Evolutionary conservation across 2,113 vertebrate species (phyloP).

Genomic region (Genyomyrus donnyi): DNA sequence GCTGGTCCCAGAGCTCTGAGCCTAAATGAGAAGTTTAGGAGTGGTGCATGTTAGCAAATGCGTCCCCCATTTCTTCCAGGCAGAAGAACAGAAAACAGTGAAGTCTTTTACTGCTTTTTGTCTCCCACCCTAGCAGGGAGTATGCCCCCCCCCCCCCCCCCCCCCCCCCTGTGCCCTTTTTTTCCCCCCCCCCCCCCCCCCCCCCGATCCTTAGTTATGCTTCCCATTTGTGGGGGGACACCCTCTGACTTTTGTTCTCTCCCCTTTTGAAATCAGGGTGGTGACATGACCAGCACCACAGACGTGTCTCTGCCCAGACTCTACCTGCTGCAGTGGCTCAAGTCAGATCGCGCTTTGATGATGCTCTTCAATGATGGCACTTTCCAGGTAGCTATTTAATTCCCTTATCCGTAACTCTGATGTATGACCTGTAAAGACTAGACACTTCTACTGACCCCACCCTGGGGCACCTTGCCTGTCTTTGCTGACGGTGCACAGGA

Average conservation of each 20-base stretch:
- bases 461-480: neutral
- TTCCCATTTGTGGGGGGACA: slow-evolving; percentile 25
- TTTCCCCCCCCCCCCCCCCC: neutral
- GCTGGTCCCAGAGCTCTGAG: neutral
- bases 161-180: too few relatives aligned
- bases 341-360: slow-evolving; percentile 94
- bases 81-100: neutral
- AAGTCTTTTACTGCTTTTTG: neutral
- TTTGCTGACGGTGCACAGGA: neutral
- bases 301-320: slow-evolving; percentile 80
- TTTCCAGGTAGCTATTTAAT: slow-evolving; percentile 78
- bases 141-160: neutral
- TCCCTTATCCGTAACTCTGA: neutral
- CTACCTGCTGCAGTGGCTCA: slow-evolving; percentile 94
- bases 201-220: neutral
- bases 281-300: slow-evolving; percentile 76
- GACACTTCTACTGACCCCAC: neutral
- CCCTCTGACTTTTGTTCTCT: slow-evolving; percentile 3
- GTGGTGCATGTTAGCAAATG: neutral
- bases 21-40: neutral
- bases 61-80: neutral
- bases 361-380: slow-evolving; percentile 98
- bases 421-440: neutral
- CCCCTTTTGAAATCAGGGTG: slow-evolving; percentile 65
- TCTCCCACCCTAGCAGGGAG: neutral